A percentile compares a stretch with the other conserved stretches of the same genome.
Evolutionary conservation across 2,888 invertebrate species (phyloP).

Genomic region (Nasonia oneida): DNA sequence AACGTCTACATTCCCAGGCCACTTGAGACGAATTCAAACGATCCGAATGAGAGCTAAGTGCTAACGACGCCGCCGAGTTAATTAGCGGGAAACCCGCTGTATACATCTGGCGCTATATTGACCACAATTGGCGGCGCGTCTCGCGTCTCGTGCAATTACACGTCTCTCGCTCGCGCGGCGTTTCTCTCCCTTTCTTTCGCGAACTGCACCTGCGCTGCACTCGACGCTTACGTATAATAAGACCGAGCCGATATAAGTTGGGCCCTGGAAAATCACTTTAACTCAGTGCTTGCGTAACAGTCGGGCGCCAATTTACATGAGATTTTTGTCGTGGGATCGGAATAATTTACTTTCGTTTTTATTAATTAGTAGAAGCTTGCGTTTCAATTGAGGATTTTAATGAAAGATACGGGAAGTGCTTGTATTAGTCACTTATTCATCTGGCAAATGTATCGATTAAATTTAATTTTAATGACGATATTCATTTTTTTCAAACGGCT

Average conservation of each 20-base stretch:
- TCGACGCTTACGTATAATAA: no score
- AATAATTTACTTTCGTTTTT: no score
- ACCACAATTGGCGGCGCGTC: background rate
- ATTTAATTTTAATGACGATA: no score
- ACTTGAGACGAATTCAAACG: background rate
- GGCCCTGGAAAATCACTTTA: background rate
- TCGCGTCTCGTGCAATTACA: constrained; percentile 7
- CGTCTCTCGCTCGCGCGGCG: background rate
- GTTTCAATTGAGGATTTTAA: no score
- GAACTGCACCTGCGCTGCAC: background rate
- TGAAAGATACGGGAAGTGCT: no score
- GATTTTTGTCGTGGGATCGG: no score
- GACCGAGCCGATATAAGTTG: background rate
- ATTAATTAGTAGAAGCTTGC: no score
- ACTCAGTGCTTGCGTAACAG: background rate
- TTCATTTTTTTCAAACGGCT: background rate
- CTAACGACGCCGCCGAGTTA: background rate
- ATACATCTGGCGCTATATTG: background rate
- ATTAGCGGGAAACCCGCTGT: background rate
- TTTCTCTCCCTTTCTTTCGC: background rate
- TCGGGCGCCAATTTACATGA: background rate
- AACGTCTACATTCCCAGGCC: no score
- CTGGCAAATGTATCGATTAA: no score
- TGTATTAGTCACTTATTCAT: no score
- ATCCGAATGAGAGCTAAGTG: background rate